Base-by-base conservation (phyloP, 2,797 vertebrate species). In the Brachymystax lenok region DNA sequence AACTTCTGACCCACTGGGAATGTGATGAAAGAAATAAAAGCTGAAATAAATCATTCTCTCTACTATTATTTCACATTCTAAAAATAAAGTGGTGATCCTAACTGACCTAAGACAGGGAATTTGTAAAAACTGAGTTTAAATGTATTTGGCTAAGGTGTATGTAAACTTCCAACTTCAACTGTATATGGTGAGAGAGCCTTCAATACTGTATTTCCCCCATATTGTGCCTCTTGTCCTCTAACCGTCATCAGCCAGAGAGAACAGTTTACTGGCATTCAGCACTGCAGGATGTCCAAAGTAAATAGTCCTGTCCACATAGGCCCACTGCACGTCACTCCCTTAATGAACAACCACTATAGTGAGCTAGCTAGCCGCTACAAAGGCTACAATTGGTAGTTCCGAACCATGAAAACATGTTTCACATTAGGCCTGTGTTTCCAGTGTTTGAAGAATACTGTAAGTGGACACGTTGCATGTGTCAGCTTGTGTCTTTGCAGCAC, bases 201-300 rank as follows among this genome's bases (percentile, higher is more conserved):
- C n/a, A n/a, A 40, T 66, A 52, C 40, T 46, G 10, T 13, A 50
- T 28, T 28, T 21, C 27, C 59, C 71, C 54, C 0, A 13, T 64
- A 66, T 71, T 63, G 16, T 28, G 40, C 67, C 27, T 40, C 1
- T 35, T 10, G 10, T 46, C 64, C 75, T 52, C 50, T 54, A 16
- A 56, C 17, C 17, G 10, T 54, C 4, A 7, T 33, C 78, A 27
- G 78, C 75, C 68, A 72, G 71, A 81, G 76, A 75, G 71, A 80
- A 66, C 71, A 74, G 73, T 69, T 75, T 72, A 78, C 78, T 77
- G 78, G 52, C 76, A 51, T 79, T 79, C 59, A 52, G 69, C 51
- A 74, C 28, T 75, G 73, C 21, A 71, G 54, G 52, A 71, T 73
- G 66, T 71, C 80, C 71, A 79, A 79, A 71, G 54, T 75, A 73